Base-by-base conservation (phyloP, 2,888 invertebrate genomes). In the Cerceris rybyensis region DNA sequence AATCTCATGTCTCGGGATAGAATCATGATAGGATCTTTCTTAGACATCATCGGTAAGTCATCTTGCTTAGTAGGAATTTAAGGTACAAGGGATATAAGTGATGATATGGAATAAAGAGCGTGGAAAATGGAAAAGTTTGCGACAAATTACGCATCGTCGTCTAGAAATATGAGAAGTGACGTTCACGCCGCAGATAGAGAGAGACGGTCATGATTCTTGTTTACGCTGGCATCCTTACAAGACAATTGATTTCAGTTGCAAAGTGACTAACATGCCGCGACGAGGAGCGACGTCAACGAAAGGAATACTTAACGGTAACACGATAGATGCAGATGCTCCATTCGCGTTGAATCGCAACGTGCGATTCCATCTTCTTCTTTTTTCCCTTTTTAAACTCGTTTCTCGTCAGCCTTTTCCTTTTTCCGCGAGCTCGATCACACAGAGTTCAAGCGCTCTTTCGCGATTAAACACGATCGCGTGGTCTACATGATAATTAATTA, bases 221-320 rank as follows among this genome's bases (percentile, higher is more conserved):
- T 83, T 83, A 75, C 66, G 67, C 69, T 79, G 80, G 67, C 75
- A 83, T 64, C 72, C 50, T 80, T 80, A 73, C 72, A 83, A 72
- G 83, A 80, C 72, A 80, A 83, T 83, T 80, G 82, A 83, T 83
- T 82, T 82, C 70, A 57, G 70, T 57, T 17, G 68, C 54, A 39
- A 65, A 66, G 69, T 52, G 64, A 63, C 66, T 69, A 65, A 54
- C n/a, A 58, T 58, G 63, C 42, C 42, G 63, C 60, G 50, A 17
- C 46, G 59, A n/a, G 28, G 63, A 68, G 13, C 70, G 71, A 75
- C 59, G 74, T 75, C 66, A 57, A 79, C 58, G 69, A 80, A 72
- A 79, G 55, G 58, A 66, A 59, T 64, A 42, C 69, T 69, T 17
- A 49, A 14, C 49, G 69, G 71, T 72, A 70, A 70, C 55, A 28